Evolutionary conservation across 1,140 invertebrate species (phyloP), one percentile per base, ranked within the genome.

Genomic region (Drosophila pectinifera): DNA sequence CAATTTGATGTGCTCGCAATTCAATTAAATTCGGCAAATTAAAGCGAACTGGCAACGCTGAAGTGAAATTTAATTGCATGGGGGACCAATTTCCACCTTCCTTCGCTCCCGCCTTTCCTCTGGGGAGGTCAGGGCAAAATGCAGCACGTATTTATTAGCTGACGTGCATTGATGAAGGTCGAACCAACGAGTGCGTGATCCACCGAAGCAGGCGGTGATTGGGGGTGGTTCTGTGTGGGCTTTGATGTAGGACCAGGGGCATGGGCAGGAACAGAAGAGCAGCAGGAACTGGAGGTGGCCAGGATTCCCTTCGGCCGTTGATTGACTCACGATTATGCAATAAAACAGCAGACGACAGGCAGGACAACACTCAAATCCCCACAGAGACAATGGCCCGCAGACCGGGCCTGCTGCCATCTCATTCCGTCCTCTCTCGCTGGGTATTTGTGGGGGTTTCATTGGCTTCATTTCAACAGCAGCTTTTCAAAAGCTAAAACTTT

Each of bases 301-400:
- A 39, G 42, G 49, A 46, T 70, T 58, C 72, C 72, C 57, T 28
- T 62, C 51, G 80, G 59, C 73, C 73, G 68, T 73, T 88, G 84
- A 89, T 89, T 89, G 84, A 90, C 84, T 89, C 84, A 89, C 84
- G 84, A 89, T 84, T 89, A 89, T 89, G 84, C 77, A 89, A 89
- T 89, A 89, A 89, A 89, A 89, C 80, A 84, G 64, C 80, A 69
- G 77, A 73, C 73, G 55, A 65, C 74, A 64, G 61, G 51, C 45
- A 88, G 80, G 68, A 89, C 79, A 80, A 89, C 76, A 78, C 68
- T 63, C 62, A 57, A 69, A 24, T 67, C 64, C 74, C 58, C 28
- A 28, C 54, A 59, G 56, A 88, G 79, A 77, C 76, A 88, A 88
- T 77, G 62, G 63, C 34, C 56, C 56, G 26, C 56, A 64, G 46